These are phyloP conservation scores for Hucho hucho DNA, from an alignment of 2,113 vertebrate species.

Conservation along the genomic window DNA sequence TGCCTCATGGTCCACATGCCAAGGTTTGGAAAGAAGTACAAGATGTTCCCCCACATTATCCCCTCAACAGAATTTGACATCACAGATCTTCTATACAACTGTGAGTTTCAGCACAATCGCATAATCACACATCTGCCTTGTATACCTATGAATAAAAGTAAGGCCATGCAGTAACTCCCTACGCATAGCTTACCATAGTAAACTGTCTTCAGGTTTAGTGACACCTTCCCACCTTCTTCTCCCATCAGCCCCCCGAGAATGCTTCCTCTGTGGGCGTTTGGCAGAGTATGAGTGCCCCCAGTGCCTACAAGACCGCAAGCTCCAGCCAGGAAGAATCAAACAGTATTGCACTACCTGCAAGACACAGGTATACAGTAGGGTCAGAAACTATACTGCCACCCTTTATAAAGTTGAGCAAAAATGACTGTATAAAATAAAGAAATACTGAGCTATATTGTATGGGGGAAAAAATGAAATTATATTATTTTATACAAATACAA, in stretches of 20 bases:
- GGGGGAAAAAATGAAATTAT: too few species aligned
- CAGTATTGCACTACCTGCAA: slow-evolving; percentile 73
- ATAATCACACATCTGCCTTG: too few species aligned
- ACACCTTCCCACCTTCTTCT: background rate
- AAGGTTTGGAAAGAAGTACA: slow-evolving; percentile 77
- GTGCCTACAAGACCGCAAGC: slow-evolving; percentile 71
- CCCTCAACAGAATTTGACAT: slow-evolving; percentile 78
- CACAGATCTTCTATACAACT: slow-evolving; percentile 73
- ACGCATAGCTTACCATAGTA: too few species aligned
- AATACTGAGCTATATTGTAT: too few species aligned
- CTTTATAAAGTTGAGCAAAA: too few species aligned
- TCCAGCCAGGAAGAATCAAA: slow-evolving; percentile 74
- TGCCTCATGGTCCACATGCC: slow-evolving; percentile 82
- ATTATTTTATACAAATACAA: too few species aligned
- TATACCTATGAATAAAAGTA: background rate
- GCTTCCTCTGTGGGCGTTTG: slow-evolving; percentile 71
- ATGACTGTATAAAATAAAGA: too few species aligned
- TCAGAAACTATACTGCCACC: too few species aligned
- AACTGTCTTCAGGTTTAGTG: slow-evolving; percentile 19
- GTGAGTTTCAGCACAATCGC: slow-evolving; percentile 53
- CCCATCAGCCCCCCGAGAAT: slow-evolving; percentile 67
- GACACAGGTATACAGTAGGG: slow-evolving; percentile 59
- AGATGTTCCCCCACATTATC: slow-evolving; percentile 80
- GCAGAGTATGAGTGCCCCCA: slow-evolving; percentile 71
- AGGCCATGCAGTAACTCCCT: background rate